These are phyloP conservation scores for Dissostichus mawsoni DNA, from an alignment of 2,113 vertebrate genomes.

Conservation along the genomic window DNA sequence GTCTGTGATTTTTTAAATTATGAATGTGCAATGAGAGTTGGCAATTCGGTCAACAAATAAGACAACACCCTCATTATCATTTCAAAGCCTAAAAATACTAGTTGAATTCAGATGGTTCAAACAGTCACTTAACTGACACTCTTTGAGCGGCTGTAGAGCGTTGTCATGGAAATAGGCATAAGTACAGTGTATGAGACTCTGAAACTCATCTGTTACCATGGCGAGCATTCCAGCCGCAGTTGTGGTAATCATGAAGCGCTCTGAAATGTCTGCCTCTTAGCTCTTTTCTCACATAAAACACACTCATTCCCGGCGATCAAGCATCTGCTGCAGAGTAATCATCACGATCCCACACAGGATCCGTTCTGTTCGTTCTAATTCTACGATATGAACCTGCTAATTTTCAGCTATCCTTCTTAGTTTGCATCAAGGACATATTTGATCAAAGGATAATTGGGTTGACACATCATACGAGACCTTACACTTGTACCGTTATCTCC, in stretches of 20 bases:
- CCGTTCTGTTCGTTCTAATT: neutral
- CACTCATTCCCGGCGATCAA: constrained; percentile 26
- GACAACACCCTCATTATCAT: neutral
- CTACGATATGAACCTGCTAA: constrained; percentile 34
- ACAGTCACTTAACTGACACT: neutral
- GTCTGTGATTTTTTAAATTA: too few species aligned
- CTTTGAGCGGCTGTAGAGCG: neutral
- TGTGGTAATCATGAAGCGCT: constrained; percentile 33
- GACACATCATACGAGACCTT: constrained; percentile 46
- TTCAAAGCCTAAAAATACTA: neutral
- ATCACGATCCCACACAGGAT: neutral
- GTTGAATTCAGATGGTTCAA: neutral
- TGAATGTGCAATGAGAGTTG: too few species aligned
- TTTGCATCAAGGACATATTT: constrained; percentile 53
- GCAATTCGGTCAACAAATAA: neutral
- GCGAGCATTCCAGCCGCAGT: constrained; percentile 14
- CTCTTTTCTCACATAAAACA: constrained; percentile 30
- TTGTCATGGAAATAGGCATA: constrained; percentile 63
- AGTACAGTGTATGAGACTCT: constrained; percentile 29
- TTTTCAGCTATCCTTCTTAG: constrained; percentile 29
- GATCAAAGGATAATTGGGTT: constrained; percentile 63
- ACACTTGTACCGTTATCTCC: constrained; percentile 60
- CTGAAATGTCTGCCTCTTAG: constrained; percentile 29
- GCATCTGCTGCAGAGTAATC: constrained; percentile 17
- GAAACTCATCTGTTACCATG: constrained; percentile 65